These are phyloP conservation scores for Cyrtonyx montezumae DNA, from an alignment of 2,113 vertebrate genomes.

Conservation along the genomic window DNA sequence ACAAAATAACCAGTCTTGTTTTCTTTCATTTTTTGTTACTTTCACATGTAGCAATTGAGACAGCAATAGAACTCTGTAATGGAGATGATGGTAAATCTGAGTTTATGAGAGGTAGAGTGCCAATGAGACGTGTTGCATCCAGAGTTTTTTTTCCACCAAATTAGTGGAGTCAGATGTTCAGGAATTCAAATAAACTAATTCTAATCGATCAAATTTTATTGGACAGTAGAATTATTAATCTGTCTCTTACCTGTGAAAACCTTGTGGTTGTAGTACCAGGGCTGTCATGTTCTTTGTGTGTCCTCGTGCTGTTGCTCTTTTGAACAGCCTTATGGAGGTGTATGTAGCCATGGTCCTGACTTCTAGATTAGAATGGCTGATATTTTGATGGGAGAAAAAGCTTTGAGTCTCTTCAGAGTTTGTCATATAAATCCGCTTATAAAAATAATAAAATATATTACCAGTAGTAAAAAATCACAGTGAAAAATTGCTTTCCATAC, in stretches of 20 bases:
- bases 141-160: neutral
- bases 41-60: neutral
- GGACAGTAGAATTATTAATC: neutral
- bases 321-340: neutral
- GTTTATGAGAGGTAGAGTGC: neutral
- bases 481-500: neutral
- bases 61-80: neutral
- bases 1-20: neutral
- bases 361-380: neutral
- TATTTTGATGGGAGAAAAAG: neutral
- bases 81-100: neutral
- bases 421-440: neutral
- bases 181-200: neutral
- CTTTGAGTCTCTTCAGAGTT: neutral
- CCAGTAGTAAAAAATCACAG: neutral
- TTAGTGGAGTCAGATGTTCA: neutral
- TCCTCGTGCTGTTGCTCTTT: neutral
- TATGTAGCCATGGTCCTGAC: neutral
- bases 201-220: neutral
- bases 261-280: neutral
- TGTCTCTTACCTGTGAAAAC: neutral
- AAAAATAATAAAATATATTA: neutral
- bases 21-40: neutral
- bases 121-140: neutral
- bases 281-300: rapidly evolving